Conservation (phyloP, 2,888 invertebrate genomes). For the Orchesella flavescens region DNA sequence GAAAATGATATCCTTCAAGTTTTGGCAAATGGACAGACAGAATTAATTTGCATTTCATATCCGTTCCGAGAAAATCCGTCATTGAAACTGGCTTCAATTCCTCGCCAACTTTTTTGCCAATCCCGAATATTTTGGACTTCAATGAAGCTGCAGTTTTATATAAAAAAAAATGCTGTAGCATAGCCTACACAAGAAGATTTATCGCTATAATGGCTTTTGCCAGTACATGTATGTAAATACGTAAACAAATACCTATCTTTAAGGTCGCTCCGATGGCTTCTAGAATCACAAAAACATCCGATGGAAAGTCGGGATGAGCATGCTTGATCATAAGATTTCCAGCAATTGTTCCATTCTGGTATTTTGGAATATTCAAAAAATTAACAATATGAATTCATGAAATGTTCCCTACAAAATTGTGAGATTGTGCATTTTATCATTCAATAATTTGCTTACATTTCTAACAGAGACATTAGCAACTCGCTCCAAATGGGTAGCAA, state of each 20-base stretch:
- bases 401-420: neutral
- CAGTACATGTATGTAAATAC: no score
- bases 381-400: neutral
- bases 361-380: neutral
- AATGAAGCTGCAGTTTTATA: neutral
- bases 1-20: constrained; percentile 54
- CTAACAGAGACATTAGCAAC: constrained; percentile 83
- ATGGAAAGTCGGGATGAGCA: constrained; percentile 80
- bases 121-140: neutral
- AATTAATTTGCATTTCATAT: constrained; percentile 63
- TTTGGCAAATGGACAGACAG: constrained; percentile 55
- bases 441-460: constrained; percentile 78
- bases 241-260: constrained; percentile 74
- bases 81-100: constrained; percentile 23
- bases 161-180: no score
- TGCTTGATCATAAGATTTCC: constrained; percentile 84
- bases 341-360: constrained; percentile 78
- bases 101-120: no score
- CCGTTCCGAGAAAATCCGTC: constrained; percentile 56
- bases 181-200: no score
- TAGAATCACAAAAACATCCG: constrained; percentile 81
- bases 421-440: neutral
- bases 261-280: constrained; percentile 73
- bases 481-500: constrained; percentile 81
- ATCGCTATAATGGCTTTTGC: no score